These are phyloP conservation scores for Agonopterix alstromeriana DNA, from an alignment of 2,888 invertebrate genomes.

Conservation along the genomic window DNA sequence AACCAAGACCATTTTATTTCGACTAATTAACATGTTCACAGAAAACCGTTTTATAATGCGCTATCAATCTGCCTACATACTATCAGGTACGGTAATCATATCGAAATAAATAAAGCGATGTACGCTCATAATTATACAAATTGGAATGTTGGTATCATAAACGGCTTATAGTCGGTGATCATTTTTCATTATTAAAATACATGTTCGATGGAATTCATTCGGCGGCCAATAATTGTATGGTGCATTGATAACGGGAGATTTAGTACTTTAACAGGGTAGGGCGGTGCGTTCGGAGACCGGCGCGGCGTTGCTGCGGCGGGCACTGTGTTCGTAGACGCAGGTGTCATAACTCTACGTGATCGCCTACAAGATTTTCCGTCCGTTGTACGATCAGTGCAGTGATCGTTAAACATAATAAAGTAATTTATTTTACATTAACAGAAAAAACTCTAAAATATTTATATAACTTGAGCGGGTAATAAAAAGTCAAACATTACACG, in stretches of 20 bases:
- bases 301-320: conserved; percentile 3
- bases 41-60: conserved; percentile 39
- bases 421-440: too few species aligned
- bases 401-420: not conserved
- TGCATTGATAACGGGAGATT: conserved; percentile 16
- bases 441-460: too few species aligned
- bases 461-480: too few species aligned
- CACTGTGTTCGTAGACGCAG: not conserved
- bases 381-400: not conserved
- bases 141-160: conserved; percentile 11
- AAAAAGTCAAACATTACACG: too few species aligned
- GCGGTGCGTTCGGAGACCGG: not conserved
- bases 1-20: not conserved
- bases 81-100: conserved; percentile 1
- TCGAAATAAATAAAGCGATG: conserved; percentile 8
- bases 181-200: conserved; percentile 16
- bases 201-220: conserved; percentile 9
- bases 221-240: conserved; percentile 13
- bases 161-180: conserved; percentile 6
- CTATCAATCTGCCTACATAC: conserved; percentile 32
- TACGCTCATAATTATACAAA: conserved; percentile 11
- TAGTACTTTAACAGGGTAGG: conserved; percentile 8
- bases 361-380: not conserved
- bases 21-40: not conserved
- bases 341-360: conserved; percentile 7